phyloP scores from a whole-genome alignment of 1,140 invertebrate species.

The Lysiphlebus fabarum region DNA sequence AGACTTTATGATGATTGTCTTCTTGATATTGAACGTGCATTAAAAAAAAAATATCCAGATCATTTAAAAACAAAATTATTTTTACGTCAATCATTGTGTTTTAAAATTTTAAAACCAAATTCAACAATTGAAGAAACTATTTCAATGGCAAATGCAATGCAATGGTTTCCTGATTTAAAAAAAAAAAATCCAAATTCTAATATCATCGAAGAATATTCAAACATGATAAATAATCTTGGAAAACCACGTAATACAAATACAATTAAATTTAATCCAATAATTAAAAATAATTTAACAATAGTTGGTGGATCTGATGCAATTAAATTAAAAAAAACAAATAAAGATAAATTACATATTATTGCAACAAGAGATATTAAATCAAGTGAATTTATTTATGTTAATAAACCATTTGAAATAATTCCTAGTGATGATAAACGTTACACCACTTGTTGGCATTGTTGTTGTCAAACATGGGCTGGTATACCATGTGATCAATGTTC shows the following conservation, averaged over 20 bases:
- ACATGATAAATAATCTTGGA: neutral
- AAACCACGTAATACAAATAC: neutral
- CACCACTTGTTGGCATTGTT: conserved; percentile 72
- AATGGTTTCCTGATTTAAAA: too few species aligned
- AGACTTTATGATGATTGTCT: conserved; percentile 16
- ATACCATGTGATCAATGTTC: conserved; percentile 64
- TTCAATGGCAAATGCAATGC: neutral
- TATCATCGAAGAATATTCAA: too few species aligned
- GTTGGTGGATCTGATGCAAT: conserved; percentile 11
- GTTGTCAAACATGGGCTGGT: conserved; percentile 58
- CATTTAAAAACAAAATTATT: conserved; percentile 12
- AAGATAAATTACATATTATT: conserved; percentile 62
- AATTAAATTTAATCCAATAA: conserved; percentile 5
- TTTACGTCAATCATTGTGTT: conserved; percentile 6
- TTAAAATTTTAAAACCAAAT: neutral
- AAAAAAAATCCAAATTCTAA: too few species aligned
- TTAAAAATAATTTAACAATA: conserved; percentile 6
- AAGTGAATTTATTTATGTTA: conserved; percentile 72
- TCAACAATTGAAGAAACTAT: too few species aligned
- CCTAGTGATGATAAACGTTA: conserved; percentile 60
- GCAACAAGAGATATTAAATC: conserved; percentile 61
- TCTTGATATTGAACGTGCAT: conserved; percentile 15
- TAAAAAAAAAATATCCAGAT: conserved; percentile 10
- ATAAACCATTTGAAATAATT: conserved; percentile 70
- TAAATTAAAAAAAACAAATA: conserved; percentile 29